Evolutionary conservation across 2,888 invertebrate species (phyloP).

Genomic region (Diarsia dahlii): DNA sequence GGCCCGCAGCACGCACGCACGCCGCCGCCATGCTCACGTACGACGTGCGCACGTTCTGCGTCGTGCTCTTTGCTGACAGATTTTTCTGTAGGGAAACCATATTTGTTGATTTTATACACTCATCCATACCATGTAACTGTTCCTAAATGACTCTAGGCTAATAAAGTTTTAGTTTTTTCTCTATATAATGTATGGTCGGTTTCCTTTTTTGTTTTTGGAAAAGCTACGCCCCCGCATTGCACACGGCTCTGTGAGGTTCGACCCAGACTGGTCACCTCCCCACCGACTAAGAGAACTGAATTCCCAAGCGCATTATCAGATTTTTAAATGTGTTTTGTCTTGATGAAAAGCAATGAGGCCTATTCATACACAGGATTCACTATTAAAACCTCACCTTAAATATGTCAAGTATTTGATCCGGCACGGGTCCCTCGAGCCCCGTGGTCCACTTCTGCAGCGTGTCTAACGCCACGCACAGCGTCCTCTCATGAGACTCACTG

Average conservation of each 20-base stretch:
- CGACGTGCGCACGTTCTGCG: constrained; percentile 94
- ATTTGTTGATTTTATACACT: background rate
- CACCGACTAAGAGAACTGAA: no score
- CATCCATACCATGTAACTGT: no score
- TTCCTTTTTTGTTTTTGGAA: no score
- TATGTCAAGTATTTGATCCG: constrained; percentile 67
- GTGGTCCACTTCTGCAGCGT: constrained; percentile 95
- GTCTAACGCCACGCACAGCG: constrained; percentile 94
- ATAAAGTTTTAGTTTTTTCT: no score
- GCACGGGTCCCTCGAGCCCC: constrained; percentile 74
- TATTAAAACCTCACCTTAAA: constrained; percentile 68
- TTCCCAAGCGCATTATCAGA: background rate
- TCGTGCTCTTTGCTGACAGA: constrained; percentile 93
- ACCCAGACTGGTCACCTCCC: no score
- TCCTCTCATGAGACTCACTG: constrained; percentile 98
- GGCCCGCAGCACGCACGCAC: constrained; percentile 92
- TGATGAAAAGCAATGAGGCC: background rate
- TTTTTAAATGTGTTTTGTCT: background rate
- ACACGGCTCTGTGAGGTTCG: no score
- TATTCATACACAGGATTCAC: background rate
- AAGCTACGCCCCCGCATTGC: no score
- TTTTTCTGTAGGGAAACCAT: constrained; percentile 91
- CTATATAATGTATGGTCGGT: no score
- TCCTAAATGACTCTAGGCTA: no score
- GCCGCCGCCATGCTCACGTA: constrained; percentile 94